Evolutionary conservation across 2,797 vertebrate genomes (phyloP).

Genomic region (Microhierax caerulescens): DNA sequence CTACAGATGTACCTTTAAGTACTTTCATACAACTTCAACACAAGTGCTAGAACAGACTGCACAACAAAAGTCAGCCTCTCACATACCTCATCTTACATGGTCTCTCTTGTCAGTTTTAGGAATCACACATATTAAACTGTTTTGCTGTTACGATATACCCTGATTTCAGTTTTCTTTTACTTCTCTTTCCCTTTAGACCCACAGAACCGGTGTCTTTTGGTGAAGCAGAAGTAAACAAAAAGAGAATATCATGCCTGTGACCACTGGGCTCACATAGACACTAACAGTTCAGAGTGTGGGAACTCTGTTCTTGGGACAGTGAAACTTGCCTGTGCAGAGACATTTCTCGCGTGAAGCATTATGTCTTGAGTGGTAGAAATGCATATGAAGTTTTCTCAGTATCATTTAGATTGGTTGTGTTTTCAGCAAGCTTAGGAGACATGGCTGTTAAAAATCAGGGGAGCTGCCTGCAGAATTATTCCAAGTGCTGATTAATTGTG

Average conservation of each 20-base stretch:
- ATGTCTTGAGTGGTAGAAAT: background rate
- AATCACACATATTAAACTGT: background rate
- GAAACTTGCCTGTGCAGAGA: background rate
- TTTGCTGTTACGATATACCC: background rate
- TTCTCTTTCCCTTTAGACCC: background rate
- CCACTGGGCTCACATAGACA: background rate
- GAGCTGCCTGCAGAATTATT: background rate
- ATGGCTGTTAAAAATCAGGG: background rate
- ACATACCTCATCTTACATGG: background rate
- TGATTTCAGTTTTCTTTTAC: background rate
- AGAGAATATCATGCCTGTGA: background rate
- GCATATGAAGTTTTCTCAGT: background rate
- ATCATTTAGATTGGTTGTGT: background rate
- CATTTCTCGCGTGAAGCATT: background rate
- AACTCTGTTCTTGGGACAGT: background rate
- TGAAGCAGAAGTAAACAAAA: background rate
- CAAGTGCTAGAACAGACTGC: background rate
- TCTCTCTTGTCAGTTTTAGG: background rate
- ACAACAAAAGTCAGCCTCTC: background rate
- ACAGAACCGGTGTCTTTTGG: background rate
- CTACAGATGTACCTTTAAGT: no score
- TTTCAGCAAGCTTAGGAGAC: background rate
- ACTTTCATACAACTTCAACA: background rate
- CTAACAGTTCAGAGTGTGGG: background rate
- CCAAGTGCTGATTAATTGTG: background rate